These are phyloP conservation scores for Macrotus californicus DNA, from an alignment of 2,113 vertebrate genomes.

Conservation along the genomic window DNA sequence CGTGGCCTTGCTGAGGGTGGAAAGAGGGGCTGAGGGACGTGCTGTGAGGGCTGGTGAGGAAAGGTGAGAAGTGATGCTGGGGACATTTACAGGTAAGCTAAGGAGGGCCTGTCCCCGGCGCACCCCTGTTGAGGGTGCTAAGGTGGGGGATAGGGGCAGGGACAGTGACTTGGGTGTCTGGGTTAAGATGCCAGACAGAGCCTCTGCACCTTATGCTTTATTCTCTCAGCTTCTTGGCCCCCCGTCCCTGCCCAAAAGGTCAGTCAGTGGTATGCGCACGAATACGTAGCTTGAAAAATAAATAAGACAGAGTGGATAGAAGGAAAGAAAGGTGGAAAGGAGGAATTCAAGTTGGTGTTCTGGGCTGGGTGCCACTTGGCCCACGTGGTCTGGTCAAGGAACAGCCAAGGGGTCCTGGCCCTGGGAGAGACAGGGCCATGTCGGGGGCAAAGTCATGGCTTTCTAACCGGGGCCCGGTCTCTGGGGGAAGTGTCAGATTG, in stretches of 20 bases:
- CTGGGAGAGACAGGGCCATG: background rate
- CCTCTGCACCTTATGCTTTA: background rate
- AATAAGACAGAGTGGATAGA: background rate
- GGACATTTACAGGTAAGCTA: background rate
- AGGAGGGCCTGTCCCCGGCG: background rate
- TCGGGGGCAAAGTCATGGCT: background rate
- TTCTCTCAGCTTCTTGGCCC: background rate
- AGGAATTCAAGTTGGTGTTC: background rate
- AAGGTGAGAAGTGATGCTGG: background rate
- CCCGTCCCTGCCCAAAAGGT: background rate
- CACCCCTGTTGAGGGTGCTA: background rate
- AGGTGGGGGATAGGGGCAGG: background rate
- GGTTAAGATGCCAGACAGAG: background rate
- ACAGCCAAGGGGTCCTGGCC: background rate
- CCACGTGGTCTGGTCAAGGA: background rate
- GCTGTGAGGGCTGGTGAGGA: background rate
- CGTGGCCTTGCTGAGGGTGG: rapidly evolving
- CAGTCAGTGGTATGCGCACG: rapidly evolving
- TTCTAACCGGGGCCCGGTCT: background rate
- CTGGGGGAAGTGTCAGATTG: background rate
- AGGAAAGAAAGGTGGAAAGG: background rate
- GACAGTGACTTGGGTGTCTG: background rate
- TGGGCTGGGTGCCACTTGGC: background rate
- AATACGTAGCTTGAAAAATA: background rate
- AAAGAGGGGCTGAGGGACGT: background rate